Conservation (phyloP, 2,113 vertebrate genomes). For the Carassius auratus region DNA sequence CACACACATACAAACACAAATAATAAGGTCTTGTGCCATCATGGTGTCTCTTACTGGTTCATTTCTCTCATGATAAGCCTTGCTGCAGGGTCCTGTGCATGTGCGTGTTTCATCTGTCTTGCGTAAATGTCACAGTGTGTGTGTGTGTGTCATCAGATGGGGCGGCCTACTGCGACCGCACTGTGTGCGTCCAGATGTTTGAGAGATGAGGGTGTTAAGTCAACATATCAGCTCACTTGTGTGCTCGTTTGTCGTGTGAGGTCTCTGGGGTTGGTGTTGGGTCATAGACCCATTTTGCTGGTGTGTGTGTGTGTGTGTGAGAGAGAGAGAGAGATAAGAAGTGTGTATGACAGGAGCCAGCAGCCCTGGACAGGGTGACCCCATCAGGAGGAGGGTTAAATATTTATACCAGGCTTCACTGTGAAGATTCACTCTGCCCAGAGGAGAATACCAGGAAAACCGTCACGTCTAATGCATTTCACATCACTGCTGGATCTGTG, state of each 20-base stretch:
- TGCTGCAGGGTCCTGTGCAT: not conserved
- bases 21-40: not conserved
- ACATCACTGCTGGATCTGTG: conserved; percentile 27
- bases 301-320: not conserved
- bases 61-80: not conserved
- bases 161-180: not conserved
- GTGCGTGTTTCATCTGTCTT: conserved; percentile 36
- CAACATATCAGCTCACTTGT: not conserved
- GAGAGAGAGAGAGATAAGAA: not conserved
- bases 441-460: conserved; percentile 23
- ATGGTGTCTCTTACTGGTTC: not conserved
- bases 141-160: not conserved
- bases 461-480: conserved; percentile 3
- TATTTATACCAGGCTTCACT: conserved; percentile 45
- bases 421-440: conserved; percentile 20
- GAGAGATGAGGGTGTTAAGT: conserved; percentile 5
- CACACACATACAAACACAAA: not conserved
- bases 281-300: not conserved
- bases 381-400: conserved; percentile 27
- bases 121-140: conserved; percentile 31
- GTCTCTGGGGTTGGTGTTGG: not conserved
- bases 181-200: conserved; percentile 24
- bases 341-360: conserved; percentile 25
- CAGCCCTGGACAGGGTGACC: conserved; percentile 24
- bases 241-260: not conserved